Base-by-base conservation (phyloP, 2,113 vertebrate species). In the Lepus timidus region DNA sequence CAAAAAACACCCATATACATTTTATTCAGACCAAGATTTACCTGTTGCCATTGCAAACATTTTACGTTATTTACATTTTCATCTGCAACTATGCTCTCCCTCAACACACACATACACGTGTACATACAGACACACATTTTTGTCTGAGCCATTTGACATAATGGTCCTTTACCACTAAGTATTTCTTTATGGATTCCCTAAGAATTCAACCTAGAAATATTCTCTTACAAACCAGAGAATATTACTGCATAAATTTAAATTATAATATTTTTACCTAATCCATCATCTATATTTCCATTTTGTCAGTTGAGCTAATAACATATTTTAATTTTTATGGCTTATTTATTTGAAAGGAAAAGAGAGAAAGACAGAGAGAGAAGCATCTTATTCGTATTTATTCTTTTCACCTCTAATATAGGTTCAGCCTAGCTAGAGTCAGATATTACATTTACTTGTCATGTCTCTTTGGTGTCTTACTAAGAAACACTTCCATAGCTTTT, bases 241-340 rank as follows among this genome's bases (percentile, higher is more conserved):
- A 91, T 83, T 39, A 92, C 64, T 86, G 33, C 19, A 80, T 70
- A 93, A 74, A 93, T 88, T 83, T 75, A 87, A 2, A 86, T 9
- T 75, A 58, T 1, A 78, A 27, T 81, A 83, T 27, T 89, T 75
- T 81, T 95, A 58, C 65, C 23, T 85, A 67, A 81, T 39, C 33
- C 68, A 67, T 27, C 29, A 19, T 39, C 49, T 11, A 85, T 81
- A 76, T 61, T 90, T 19, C 44, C 85, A 52, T 67, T 75, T 75
- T 90, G 31, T 61, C 73, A 81, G 20, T n/a, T 86, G 49, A 85
- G 51, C 3, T 55, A 78, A 65, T 73, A 64, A 76, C 67, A 16
- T 61, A 58, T 7, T 93, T 44, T 44, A 44, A 44, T 44, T 44
- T 44, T 44, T 44, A 44, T 44, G 44, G 44, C 44, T 44, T 44